Conservation (phyloP, 2,888 invertebrate genomes). For the Drosophila paracracens region DNA sequence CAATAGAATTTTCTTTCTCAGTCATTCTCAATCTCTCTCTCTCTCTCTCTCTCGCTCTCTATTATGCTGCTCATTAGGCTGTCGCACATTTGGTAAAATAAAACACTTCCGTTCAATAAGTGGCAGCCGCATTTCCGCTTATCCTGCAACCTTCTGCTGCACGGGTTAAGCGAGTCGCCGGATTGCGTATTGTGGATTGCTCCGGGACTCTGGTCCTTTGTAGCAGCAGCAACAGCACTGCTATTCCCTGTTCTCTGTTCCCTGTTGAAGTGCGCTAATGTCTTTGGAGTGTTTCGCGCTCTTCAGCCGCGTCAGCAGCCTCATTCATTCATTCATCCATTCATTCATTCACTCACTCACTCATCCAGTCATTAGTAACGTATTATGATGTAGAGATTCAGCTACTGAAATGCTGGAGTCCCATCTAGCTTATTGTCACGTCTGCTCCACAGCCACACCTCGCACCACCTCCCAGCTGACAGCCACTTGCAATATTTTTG, state of each 20-base stretch:
- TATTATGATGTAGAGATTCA: constrained; percentile 72
- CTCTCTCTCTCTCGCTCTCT: neutral
- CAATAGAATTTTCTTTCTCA: constrained; percentile 42
- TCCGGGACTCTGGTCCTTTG: neutral
- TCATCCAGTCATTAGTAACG: constrained; percentile 58
- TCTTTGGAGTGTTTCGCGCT: constrained; percentile 82
- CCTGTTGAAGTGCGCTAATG: constrained; percentile 82
- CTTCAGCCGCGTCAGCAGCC: constrained; percentile 51
- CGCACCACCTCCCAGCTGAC: neutral
- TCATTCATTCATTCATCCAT: constrained; percentile 30
- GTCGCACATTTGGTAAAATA: constrained; percentile 56
- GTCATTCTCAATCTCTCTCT: neutral
- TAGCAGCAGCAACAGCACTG: neutral
- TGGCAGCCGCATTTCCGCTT: constrained; percentile 71
- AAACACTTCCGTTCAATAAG: constrained; percentile 76
- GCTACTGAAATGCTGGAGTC: constrained; percentile 37
- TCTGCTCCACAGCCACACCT: constrained; percentile 7
- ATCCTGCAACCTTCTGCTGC: constrained; percentile 48
- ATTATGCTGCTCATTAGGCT: constrained; percentile 64
- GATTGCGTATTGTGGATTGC: constrained; percentile 15
- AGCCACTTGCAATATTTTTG: constrained; percentile 32
- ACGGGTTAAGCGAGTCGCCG: constrained; percentile 12
- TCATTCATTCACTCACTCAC: constrained; percentile 24
- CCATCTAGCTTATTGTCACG: constrained; percentile 62
- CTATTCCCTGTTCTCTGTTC: neutral